Conservation (phyloP, 2,113 vertebrate genomes). For the Scopus umbretta region DNA sequence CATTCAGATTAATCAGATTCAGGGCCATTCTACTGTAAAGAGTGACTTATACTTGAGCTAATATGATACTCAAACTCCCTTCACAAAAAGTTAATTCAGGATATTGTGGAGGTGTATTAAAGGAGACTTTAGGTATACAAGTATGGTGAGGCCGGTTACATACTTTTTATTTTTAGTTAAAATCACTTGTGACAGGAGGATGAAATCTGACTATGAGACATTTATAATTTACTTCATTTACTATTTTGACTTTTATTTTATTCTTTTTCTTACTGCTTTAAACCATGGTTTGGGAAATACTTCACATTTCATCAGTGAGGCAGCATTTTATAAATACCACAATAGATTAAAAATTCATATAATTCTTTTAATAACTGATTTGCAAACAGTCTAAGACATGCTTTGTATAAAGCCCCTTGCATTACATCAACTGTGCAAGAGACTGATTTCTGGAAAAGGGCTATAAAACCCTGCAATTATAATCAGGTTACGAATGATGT, state of each 20-base stretch:
- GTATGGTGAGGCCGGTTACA: background rate
- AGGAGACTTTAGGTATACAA: background rate
- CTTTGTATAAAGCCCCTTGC: slow-evolving; percentile 35
- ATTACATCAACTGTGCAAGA: slow-evolving; percentile 32
- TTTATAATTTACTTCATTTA: background rate
- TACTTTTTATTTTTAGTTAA: background rate
- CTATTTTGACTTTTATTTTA: background rate
- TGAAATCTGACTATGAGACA: background rate
- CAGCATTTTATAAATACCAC: background rate
- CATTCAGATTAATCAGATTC: slow-evolving; percentile 49
- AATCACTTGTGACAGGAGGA: background rate
- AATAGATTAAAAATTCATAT: slow-evolving; percentile 7
- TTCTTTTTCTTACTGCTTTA: background rate
- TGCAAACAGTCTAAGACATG: slow-evolving; percentile 31
- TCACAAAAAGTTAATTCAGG: background rate
- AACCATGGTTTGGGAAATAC: background rate
- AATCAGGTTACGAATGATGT: slow-evolving; percentile 75
- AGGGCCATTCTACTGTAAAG: slow-evolving; percentile 5
- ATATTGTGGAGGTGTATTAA: background rate
- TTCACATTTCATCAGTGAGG: background rate
- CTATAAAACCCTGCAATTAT: slow-evolving; percentile 71
- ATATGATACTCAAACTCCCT: background rate
- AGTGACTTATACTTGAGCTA: slow-evolving; percentile 23
- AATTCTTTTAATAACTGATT: slow-evolving; percentile 28
- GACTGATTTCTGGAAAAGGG: slow-evolving; percentile 61